Evolutionary conservation across 2,113 vertebrate genomes (phyloP), one percentile per base, ranked within the genome.

Genomic region (Nothocercus nigrocapillus): DNA sequence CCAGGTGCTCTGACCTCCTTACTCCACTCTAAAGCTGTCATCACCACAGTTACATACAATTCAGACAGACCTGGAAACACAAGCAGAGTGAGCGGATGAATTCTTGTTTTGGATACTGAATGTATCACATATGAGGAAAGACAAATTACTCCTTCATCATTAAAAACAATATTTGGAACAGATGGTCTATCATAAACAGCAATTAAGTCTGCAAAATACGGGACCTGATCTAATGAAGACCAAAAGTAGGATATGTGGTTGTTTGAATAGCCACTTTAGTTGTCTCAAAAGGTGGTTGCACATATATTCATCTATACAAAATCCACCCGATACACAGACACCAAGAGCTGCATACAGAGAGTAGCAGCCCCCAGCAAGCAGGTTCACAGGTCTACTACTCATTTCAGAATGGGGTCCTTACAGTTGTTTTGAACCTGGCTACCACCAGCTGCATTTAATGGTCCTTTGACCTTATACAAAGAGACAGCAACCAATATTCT

Each of bases 351-450:
- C 12, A 12, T 54, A 22, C 45, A 22, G 45, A 74, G 8, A 11
- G 30, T 34, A 80, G 21, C 12, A 13, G 44, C 36, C 27, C 47
- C 79, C 38, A 11, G 22, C n/a, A 68, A 45, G 40, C n/a, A 9
- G 4, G 56, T 83, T 42, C 49, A 38, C 27, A 30, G 27, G 5
- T 51, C 24, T 32, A 0, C 40, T 32, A 32, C 27, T 7, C 32
- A 9, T 40, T 53, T 69, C 53, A 53, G 1, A 88, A 47, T 12
- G 2, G 0, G 0, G 12, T 78, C 40, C n/a, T 74, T 36, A 36
- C 6, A 13, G 5, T 15, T 73, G 27, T 7, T 49, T 53, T 40
- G 76, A 36, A 24, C 42, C 32, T 59, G 40, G 30, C 44, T 69
- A 10, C 13, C 2, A 1, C 21, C 12, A 22, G 4, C 9, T 63